Percentiles rank a stretch among this genome's conserved stretches.
Conservation (phyloP, 2,797 vertebrate genomes). For the Tapera naevia region DNA sequence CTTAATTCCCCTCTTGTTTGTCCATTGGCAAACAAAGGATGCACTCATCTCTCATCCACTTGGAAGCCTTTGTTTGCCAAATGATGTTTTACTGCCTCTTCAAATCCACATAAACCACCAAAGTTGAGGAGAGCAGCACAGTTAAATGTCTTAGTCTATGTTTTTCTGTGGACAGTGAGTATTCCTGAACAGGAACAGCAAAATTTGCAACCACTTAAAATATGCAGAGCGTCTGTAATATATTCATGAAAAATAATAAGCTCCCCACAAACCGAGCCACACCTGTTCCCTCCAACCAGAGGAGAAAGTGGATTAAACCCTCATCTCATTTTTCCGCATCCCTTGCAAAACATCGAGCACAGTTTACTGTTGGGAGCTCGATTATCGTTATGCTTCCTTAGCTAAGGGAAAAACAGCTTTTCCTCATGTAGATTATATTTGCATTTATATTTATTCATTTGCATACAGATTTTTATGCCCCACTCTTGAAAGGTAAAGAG, state of each 20-base stretch:
- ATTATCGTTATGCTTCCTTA: conserved; percentile 58
- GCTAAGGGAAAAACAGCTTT: conserved; percentile 64
- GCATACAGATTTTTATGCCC: conserved; percentile 68
- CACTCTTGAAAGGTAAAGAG: conserved; percentile 70
- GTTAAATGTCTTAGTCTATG: neutral
- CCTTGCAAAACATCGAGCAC: conserved; percentile 15
- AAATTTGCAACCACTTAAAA: neutral
- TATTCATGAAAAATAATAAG: conserved; percentile 25
- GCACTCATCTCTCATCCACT: neutral
- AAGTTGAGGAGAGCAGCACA: neutral
- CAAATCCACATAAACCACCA: neutral
- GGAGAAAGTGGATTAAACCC: conserved; percentile 29
- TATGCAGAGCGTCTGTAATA: neutral
- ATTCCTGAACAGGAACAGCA: neutral
- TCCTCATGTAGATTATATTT: conserved; percentile 60
- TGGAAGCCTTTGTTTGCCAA: neutral
- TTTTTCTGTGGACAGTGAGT: neutral
- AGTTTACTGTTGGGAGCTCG: conserved; percentile 18
- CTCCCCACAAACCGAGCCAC: conserved; percentile 17
- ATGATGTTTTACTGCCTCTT: neutral
- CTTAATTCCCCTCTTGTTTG: neutral
- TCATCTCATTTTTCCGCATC: conserved; percentile 2
- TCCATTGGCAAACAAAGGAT: neutral
- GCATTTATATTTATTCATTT: conserved; percentile 72
- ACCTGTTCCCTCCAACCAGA: conserved; percentile 20